Evolutionary conservation across 2,113 vertebrate species (phyloP).

Genomic region (Leiothrix lutea): DNA sequence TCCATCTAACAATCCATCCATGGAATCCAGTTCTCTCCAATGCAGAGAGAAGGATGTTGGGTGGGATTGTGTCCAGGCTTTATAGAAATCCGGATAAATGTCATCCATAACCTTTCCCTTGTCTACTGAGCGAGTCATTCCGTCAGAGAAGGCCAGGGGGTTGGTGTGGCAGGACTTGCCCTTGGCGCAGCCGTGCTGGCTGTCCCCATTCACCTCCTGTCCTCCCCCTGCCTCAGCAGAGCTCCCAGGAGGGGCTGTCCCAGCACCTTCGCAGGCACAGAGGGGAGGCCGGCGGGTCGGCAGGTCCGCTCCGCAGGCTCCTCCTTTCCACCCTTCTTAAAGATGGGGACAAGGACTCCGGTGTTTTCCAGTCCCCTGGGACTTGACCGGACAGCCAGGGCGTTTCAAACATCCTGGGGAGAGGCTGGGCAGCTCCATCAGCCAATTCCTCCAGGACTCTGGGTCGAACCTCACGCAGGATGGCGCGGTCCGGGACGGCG

Average conservation of each 20-base stretch:
- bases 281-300: not conserved
- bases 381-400: no score
- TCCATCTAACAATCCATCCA: not conserved
- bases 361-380: no score
- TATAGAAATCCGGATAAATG: not conserved
- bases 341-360: not conserved
- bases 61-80: not conserved
- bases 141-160: not conserved
- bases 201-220: not conserved
- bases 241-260: not conserved
- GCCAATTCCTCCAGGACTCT: not conserved
- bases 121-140: not conserved
- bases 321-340: not conserved
- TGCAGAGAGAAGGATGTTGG: not conserved
- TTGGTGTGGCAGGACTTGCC: not conserved
- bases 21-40: not conserved
- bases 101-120: not conserved
- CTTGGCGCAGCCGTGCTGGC: not conserved
- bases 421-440: not conserved
- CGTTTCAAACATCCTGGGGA: not conserved
- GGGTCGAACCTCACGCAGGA: not conserved
- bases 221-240: not conserved
- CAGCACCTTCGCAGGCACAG: not conserved
- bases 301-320: fast-evolving
- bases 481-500: not conserved